phyloP scores from a whole-genome alignment of 2,888 invertebrate genomes.

The Drosophila pullipes region DNA sequence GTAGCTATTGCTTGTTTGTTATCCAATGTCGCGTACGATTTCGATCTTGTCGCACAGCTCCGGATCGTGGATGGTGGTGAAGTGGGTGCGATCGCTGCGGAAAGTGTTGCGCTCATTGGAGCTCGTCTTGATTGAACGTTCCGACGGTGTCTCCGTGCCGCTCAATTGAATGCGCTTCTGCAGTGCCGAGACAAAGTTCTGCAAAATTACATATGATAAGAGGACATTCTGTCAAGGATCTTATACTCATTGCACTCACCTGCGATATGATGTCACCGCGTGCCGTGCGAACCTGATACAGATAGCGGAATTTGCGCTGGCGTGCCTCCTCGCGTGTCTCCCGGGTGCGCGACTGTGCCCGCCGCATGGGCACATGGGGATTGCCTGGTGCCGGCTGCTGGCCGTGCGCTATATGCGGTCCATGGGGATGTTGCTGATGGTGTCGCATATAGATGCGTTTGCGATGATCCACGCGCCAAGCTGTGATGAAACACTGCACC shows the following conservation, averaged over 20 bases:
- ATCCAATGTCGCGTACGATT: slow-evolving; percentile 85
- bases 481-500: slow-evolving; percentile 85
- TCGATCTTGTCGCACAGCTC: slow-evolving; percentile 86
- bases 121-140: slow-evolving; percentile 86
- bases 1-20: slow-evolving; percentile 84
- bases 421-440: slow-evolving; percentile 66
- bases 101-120: slow-evolving; percentile 91
- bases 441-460: slow-evolving; percentile 83
- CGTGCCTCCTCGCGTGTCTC: slow-evolving; percentile 92
- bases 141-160: slow-evolving; percentile 87
- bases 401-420: slow-evolving; percentile 70
- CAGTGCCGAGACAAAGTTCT: slow-evolving; percentile 93
- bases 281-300: slow-evolving; percentile 95
- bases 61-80: slow-evolving; percentile 90
- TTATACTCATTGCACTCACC: slow-evolving; percentile 86
- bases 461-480: slow-evolving; percentile 85
- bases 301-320: slow-evolving; percentile 93
- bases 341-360: slow-evolving; percentile 87
- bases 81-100: slow-evolving; percentile 91
- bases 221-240: not conserved
- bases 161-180: slow-evolving; percentile 90
- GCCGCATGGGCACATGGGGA: slow-evolving; percentile 63
- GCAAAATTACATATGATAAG: slow-evolving; percentile 60
- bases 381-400: slow-evolving; percentile 59
- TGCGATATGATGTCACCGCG: slow-evolving; percentile 96